phyloP scores from a whole-genome alignment of 1,140 invertebrate genomes.

The Drosophila subpulchrella region DNA sequence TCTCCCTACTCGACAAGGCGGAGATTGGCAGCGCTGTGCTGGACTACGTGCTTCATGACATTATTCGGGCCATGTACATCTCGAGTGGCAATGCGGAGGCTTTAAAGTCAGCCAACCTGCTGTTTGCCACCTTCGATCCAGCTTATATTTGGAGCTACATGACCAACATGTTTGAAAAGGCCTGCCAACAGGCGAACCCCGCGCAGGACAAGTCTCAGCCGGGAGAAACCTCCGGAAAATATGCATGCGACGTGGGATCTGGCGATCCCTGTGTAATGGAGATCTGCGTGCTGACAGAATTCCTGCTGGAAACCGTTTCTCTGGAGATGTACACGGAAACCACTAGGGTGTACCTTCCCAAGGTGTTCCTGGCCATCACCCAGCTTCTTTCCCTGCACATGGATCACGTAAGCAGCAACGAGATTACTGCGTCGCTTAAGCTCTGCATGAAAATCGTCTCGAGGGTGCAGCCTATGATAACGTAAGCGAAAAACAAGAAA shows the following conservation, averaged over 20 bases:
- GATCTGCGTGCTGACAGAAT: slow-evolving; percentile 90
- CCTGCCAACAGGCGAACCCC: slow-evolving; percentile 85
- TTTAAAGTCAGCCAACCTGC: slow-evolving; percentile 93
- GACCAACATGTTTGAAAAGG: slow-evolving; percentile 89
- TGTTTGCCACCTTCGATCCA: slow-evolving; percentile 94
- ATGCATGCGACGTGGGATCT: slow-evolving; percentile 86
- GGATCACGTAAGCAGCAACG: slow-evolving; percentile 86
- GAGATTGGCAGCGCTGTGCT: slow-evolving; percentile 94
- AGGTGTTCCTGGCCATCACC: slow-evolving; percentile 89
- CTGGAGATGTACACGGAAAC: slow-evolving; percentile 92
- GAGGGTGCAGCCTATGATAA: slow-evolving; percentile 89
- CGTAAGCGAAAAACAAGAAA: slow-evolving; percentile 56
- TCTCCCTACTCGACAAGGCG: slow-evolving; percentile 94
- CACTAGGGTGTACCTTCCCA: slow-evolving; percentile 91
- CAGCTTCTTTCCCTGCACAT: slow-evolving; percentile 87
- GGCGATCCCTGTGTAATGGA: slow-evolving; percentile 88
- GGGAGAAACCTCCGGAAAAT: slow-evolving; percentile 38
- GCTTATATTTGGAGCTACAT: slow-evolving; percentile 95
- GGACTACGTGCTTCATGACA: slow-evolving; percentile 93
- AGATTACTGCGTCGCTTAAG: slow-evolving; percentile 88
- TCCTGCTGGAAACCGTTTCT: slow-evolving; percentile 92
- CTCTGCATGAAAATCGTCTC: slow-evolving; percentile 91
- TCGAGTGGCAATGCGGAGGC: slow-evolving; percentile 85
- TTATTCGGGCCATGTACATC: slow-evolving; percentile 88
- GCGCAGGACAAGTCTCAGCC: slow-evolving; percentile 7